phyloP scores from a whole-genome alignment of 2,888 invertebrate genomes.

The Cyrtodaria siliqua region DNA sequence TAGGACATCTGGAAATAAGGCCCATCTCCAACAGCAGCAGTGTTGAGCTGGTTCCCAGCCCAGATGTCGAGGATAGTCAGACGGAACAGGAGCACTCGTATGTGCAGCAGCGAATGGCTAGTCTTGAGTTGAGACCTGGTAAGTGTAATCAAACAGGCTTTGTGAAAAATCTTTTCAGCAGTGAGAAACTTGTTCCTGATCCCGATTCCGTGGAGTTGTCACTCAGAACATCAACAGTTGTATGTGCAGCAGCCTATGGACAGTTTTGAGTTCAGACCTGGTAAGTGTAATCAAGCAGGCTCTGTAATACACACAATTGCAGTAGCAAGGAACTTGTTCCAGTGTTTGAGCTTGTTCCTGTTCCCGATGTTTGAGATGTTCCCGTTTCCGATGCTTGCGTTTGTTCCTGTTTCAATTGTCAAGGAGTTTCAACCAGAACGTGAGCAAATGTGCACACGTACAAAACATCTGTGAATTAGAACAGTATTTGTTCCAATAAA shows the following conservation, averaged over 20 bases:
- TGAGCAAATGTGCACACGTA: too few relatives aligned
- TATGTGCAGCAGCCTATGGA: conserved; percentile 77
- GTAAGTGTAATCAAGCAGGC: too few relatives aligned
- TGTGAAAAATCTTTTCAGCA: too few relatives aligned
- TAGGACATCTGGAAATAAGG: conserved; percentile 31
- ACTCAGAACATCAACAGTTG: conserved; percentile 40
- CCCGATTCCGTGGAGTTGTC: conserved; percentile 57
- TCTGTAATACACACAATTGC: too few relatives aligned
- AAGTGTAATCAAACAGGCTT: too few relatives aligned
- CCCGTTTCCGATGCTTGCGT: too few relatives aligned
- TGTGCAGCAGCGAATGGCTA: conserved; percentile 76
- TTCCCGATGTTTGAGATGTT: too few relatives aligned
- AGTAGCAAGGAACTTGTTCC: conserved; percentile 76
- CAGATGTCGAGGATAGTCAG: conserved; percentile 56
- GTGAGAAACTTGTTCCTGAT: conserved; percentile 68
- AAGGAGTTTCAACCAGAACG: too few relatives aligned
- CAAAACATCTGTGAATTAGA: too few relatives aligned
- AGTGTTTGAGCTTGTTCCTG: too few relatives aligned
- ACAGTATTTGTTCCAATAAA: too few relatives aligned
- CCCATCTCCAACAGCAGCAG: conserved; percentile 74
- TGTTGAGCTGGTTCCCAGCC: conserved; percentile 66
- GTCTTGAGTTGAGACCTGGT: conserved; percentile 77
- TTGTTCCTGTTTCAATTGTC: too few relatives aligned
- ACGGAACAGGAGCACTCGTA: conserved; percentile 54
- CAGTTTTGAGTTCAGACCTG: conserved; percentile 76